Conservation (phyloP, 2,797 vertebrate genomes). For the Botia kubotai region DNA sequence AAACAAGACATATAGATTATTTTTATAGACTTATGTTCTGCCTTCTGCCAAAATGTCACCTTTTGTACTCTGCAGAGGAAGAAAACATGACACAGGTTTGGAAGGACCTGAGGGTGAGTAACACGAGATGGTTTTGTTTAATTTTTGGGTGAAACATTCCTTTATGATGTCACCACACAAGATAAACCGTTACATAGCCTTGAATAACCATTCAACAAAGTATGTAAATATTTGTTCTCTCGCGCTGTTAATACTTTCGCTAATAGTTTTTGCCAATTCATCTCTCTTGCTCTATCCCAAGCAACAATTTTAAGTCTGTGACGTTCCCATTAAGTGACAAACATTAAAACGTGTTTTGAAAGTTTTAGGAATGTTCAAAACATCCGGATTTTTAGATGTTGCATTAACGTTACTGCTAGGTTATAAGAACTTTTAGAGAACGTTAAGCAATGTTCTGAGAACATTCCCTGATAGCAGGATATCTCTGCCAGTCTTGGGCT, state of each 20-base stretch:
- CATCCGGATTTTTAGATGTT: too few species aligned
- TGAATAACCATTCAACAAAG: neutral
- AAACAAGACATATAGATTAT: neutral
- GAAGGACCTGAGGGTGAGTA: neutral
- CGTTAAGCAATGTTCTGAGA: too few species aligned
- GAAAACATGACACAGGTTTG: too few species aligned
- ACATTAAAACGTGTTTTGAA: too few species aligned
- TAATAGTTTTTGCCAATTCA: neutral
- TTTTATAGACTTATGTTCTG: neutral
- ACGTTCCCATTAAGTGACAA: too few species aligned
- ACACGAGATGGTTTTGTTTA: neutral
- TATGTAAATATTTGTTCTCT: neutral
- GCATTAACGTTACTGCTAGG: too few species aligned
- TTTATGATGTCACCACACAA: neutral
- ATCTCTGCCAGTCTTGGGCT: neutral
- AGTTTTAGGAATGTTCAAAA: too few species aligned
- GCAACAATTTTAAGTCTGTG: too few species aligned
- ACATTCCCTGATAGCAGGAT: too few species aligned
- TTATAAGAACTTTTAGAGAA: too few species aligned
- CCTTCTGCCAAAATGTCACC: neutral
- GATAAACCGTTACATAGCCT: neutral
- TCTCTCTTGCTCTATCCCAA: too few species aligned
- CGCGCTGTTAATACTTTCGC: neutral
- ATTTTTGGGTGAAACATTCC: neutral
- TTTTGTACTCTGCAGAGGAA: neutral